phyloP scores from a whole-genome alignment of 2,113 vertebrate genomes.

The Channa maculata region DNA sequence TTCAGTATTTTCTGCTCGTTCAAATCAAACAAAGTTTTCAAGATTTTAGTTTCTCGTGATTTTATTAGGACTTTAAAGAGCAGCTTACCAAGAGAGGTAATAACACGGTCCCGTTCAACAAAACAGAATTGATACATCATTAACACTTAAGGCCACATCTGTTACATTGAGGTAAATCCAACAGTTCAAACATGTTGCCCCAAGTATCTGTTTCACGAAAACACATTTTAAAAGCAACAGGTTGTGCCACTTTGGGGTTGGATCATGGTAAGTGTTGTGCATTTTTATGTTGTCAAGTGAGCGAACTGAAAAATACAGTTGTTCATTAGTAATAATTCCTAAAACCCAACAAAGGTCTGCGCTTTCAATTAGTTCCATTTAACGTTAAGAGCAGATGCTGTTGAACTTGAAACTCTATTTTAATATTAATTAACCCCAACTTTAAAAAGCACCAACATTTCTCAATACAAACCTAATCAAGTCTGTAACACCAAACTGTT shows the following conservation, averaged over 20 bases:
- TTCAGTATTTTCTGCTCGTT: too few relatives aligned
- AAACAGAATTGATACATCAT: background rate
- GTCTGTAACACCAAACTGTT: background rate
- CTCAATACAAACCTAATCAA: background rate
- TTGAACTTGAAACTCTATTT: conserved; percentile 14
- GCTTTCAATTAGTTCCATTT: background rate
- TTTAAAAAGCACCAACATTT: conserved; percentile 10
- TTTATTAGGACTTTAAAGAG: conserved; percentile 37
- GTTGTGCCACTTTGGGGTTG: background rate
- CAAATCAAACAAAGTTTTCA: background rate
- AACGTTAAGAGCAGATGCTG: conserved; percentile 12
- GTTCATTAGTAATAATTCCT: background rate
- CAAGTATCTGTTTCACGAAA: background rate
- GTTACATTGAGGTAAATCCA: background rate
- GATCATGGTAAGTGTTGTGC: too few relatives aligned
- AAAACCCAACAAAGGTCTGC: too few relatives aligned
- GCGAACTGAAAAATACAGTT: background rate
- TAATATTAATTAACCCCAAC: too few relatives aligned
- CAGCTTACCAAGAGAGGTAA: conserved; percentile 40
- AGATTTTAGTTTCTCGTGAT: background rate
- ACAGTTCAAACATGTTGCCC: background rate
- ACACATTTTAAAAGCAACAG: background rate
- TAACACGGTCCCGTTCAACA: background rate
- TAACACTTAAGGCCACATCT: conserved; percentile 1
- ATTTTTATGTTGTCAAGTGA: too few relatives aligned